Base-by-base conservation (phyloP, 2,888 invertebrate species). In the Drosophila meridionalis region DNA sequence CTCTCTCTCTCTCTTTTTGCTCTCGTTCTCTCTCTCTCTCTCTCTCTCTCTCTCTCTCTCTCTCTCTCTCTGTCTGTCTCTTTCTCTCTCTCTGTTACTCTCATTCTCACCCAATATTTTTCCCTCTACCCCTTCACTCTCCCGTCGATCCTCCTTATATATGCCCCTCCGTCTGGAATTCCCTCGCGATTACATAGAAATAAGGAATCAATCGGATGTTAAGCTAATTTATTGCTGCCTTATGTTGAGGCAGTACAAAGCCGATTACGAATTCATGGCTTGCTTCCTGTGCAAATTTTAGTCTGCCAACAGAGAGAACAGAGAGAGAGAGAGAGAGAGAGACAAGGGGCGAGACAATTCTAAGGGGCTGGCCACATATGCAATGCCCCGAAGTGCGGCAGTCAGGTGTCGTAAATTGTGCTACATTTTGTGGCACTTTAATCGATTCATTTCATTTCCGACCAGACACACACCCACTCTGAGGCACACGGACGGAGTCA, bases 381-480 rank as follows among this genome's bases (percentile, higher is more conserved):
- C 57, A 66, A 48, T 48, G 73, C 75, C 69, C 65, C 65, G 40
- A 63, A 60, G 59, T 66, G 75, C 26, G 61, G 47, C 67, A 57
- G 26, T 48, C 69, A 66, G 77, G 70, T 79, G 67, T 68, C 75
- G 70, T 70, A 79, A 78, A 78, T 63, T 66, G 36, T 55, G 36
- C 30, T 60, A 14, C 47, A 59, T 32, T 36, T 60, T 60, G 66
- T 65, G 55, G 64, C 53, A 45, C 50, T 58, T 69, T 74, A 79
- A 78, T 70, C 78, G 76, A 70, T 78, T 78, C 75, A 74, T 69
- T 74, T 69, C 48, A 67, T 75, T 79, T 78, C 75, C 75, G 59
- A 30, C 58, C 43, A 26, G 14, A 61, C 40, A 28, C 40, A 40
- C 36, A 45, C 14, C 30, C 32, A 45, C 30, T 14, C 38, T 4